Evolutionary conservation across 2,888 invertebrate genomes (phyloP).

Genomic region (Apomyelois bistriatella): DNA sequence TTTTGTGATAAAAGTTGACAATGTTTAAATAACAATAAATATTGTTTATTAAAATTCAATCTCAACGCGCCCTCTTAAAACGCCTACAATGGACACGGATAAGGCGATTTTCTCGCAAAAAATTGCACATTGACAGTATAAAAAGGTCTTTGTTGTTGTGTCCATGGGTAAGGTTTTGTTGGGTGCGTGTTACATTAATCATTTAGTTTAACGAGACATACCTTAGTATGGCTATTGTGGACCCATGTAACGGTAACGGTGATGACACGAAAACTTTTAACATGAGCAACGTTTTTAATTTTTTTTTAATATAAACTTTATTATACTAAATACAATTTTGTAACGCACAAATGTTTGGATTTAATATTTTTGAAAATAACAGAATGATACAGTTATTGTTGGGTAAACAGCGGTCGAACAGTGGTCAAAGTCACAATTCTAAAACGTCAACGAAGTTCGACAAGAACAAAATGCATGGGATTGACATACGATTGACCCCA

Average conservation of each 20-base stretch:
- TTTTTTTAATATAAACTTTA: background rate
- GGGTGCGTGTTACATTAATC: conserved; percentile 15
- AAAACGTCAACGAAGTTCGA: too few species aligned
- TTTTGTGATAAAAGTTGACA: background rate
- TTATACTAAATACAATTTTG: too few species aligned
- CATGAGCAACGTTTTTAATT: background rate
- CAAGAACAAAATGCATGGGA: too few species aligned
- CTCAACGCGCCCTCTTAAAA: background rate
- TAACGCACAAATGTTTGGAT: too few species aligned
- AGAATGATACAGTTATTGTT: too few species aligned
- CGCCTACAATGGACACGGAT: background rate
- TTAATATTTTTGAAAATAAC: background rate
- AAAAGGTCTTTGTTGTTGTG: conserved; percentile 5
- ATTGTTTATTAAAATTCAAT: conserved; percentile 3
- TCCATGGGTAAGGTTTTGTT: conserved; percentile 1
- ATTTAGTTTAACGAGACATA: conserved; percentile 12
- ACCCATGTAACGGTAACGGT: conserved; percentile 6
- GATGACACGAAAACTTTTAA: background rate
- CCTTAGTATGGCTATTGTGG: conserved; percentile 16
- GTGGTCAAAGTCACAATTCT: too few species aligned
- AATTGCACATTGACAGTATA: conserved; percentile 5
- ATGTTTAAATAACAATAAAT: background rate
- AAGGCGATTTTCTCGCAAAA: conserved; percentile 1
- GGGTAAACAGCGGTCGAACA: too few species aligned
- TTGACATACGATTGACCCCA: too few species aligned